Base-by-base conservation (phyloP, 2,113 vertebrate species). In the Oreotragus oreotragus region DNA sequence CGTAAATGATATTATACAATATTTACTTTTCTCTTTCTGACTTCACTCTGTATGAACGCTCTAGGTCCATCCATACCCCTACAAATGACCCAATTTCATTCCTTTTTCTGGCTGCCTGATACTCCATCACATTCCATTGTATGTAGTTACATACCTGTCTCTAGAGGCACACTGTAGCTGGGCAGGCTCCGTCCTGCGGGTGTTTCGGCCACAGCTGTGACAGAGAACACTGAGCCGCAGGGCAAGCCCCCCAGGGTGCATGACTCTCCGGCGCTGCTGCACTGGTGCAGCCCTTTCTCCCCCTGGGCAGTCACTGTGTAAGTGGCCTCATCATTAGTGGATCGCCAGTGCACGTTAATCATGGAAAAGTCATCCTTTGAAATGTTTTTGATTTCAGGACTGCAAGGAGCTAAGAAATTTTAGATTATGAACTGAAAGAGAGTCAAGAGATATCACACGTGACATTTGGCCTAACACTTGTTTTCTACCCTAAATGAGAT, bases 341-440 rank as follows among this genome's bases (percentile, higher is more conserved):
- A 88, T 2, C 84, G 98, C 99, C 99, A 99, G 25, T 97, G 95
- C 88, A 99, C 99, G 2, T 53, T 98, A 93, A 99, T 97, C 4
- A 49, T 96, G 80, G 99, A 99, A 70, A 73, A 96, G 81, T 91
- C 91, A 49, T 98, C 98, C 98, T 99, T 99, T 1, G 99, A 99
- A 84, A 99, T 97, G 51, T 98, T 99, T 98, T 98, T 98, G 97
- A 99, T 99, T 98, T 99, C 99, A 92, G 99, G 99, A 92, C 99
- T 98, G 96, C 99, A 99, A 15, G 99, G 99, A 98, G 99, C 99
- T 99, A 98, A 90, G 97, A 98, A 45, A 94, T 94, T 95, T 97
- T 5, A 96, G 43, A 95, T 92, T 92, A 95, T 91, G 95, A 49
- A 76, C 13, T 47, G 49, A 90, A 94, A 84, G 30, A 81, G 53